Evolutionary conservation across 2,888 invertebrate species (phyloP).

Genomic region (Drosophila nr. perissopoda): DNA sequence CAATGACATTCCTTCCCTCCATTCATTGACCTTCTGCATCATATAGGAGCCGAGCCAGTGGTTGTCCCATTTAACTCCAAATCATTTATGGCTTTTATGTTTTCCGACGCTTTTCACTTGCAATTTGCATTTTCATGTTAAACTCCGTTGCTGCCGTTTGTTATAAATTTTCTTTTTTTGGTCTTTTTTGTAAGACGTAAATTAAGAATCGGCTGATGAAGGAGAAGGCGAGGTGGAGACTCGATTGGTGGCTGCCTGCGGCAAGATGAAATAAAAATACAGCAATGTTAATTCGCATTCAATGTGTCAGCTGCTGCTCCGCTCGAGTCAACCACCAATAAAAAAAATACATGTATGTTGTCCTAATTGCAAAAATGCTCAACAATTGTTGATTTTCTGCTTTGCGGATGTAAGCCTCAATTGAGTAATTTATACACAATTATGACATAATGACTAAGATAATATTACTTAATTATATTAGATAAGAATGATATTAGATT

Average conservation of each 20-base stretch:
- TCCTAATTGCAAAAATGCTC: conserved; percentile 9
- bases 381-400: background rate
- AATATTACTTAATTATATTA: background rate
- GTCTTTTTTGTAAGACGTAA: conserved; percentile 37
- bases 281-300: conserved; percentile 28
- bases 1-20: conserved; percentile 16
- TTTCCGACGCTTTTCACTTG: conserved; percentile 73
- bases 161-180: conserved; percentile 10
- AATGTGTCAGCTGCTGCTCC: conserved; percentile 3
- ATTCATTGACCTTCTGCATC: conserved; percentile 48
- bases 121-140: conserved; percentile 72
- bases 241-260: conserved; percentile 5
- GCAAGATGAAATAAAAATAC: conserved; percentile 32
- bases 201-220: conserved; percentile 50
- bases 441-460: background rate
- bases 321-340: background rate
- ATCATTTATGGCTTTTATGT: conserved; percentile 64
- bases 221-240: background rate
- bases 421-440: too few relatives aligned
- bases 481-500: background rate
- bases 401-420: background rate
- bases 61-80: conserved; percentile 55
- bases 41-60: conserved; percentile 1
- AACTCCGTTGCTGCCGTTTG: conserved; percentile 44
- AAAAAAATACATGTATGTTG: background rate